phyloP scores from a whole-genome alignment of 2,797 vertebrate genomes.

The Hemibagrus guttatus region DNA sequence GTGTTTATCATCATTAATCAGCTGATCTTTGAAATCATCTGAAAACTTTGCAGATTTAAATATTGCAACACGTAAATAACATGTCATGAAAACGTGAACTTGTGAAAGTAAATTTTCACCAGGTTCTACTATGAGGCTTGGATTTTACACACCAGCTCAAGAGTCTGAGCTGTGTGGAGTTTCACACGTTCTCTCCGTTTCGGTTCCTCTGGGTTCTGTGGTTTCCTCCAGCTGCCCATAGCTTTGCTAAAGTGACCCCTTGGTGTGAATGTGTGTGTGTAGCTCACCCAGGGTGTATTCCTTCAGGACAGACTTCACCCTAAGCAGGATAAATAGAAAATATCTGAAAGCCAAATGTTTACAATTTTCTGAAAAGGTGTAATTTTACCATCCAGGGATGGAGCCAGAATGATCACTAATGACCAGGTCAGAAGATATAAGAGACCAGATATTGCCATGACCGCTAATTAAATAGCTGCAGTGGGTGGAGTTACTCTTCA shows the following conservation, averaged over 20 bases:
- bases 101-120: background rate
- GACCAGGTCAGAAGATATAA: background rate
- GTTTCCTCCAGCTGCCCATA: background rate
- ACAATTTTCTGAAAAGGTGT: background rate
- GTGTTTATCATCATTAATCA: background rate
- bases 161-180: background rate
- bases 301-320: background rate
- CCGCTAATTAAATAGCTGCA: background rate
- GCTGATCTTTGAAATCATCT: background rate
- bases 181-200: background rate
- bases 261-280: background rate
- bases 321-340: background rate
- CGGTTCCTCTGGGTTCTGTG: background rate
- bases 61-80: background rate
- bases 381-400: background rate
- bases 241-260: background rate
- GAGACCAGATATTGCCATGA: background rate
- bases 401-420: background rate
- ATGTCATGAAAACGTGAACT: background rate
- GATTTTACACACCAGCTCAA: background rate
- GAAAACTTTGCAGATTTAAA: background rate
- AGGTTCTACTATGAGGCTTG: background rate
- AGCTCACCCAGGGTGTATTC: background rate
- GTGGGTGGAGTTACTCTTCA: background rate
- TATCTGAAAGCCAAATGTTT: too few relatives aligned